Percentiles rank a stretch among this genome's conserved stretches.
phyloP scores from a whole-genome alignment of 2,113 vertebrate species.

The Petrocephalus microphthalmus region DNA sequence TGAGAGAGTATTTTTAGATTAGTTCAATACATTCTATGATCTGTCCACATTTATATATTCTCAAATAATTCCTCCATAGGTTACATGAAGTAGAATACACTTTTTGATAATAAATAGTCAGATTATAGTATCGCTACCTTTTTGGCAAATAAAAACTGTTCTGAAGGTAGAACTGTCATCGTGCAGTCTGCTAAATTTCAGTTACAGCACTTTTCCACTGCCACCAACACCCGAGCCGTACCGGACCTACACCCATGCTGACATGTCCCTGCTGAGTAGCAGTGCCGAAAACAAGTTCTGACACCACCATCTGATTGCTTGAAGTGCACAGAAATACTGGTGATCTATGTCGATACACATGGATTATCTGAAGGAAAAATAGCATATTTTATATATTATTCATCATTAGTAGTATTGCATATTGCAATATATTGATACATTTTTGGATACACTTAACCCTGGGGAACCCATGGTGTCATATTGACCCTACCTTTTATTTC shows the following conservation, averaged over 20 bases:
- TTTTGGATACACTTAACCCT: no score
- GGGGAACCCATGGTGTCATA: no score
- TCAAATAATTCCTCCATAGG: background rate
- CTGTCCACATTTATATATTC: background rate
- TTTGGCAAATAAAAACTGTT: constrained; percentile 4
- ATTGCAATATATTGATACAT: background rate
- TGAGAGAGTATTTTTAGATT: background rate
- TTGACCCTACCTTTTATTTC: no score
- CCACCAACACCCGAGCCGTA: background rate
- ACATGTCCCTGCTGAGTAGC: background rate
- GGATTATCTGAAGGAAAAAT: background rate
- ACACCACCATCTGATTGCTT: background rate
- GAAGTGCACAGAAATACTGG: background rate
- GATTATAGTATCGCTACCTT: background rate
- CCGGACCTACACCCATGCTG: background rate
- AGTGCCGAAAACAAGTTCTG: background rate
- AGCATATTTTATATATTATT: background rate
- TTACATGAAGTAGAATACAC: background rate
- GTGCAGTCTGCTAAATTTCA: background rate
- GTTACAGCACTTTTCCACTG: background rate
- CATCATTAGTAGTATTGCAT: background rate
- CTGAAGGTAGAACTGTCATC: background rate
- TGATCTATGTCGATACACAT: background rate
- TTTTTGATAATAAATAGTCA: background rate
- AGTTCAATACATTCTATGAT: background rate